Evolutionary conservation across 2,113 vertebrate species (phyloP).

Genomic region (Pelusios castaneus): DNA sequence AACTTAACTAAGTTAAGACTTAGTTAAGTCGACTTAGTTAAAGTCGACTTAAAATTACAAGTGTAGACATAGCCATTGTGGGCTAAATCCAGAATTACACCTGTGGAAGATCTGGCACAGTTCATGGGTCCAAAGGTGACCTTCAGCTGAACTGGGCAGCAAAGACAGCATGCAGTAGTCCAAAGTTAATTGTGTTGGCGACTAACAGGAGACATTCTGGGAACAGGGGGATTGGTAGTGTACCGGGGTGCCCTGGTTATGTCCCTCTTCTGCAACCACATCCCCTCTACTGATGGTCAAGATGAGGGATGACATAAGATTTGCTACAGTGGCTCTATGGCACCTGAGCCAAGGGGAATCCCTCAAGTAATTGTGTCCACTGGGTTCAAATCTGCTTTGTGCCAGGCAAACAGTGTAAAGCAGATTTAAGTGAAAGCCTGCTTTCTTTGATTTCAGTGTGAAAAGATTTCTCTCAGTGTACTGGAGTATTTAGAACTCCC

Average conservation of each 20-base stretch:
- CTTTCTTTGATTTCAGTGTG: background rate
- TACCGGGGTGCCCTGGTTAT: background rate
- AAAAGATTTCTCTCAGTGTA: background rate
- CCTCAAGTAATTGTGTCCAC: background rate
- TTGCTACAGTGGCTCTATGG: background rate
- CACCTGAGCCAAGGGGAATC: background rate
- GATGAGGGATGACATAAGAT: rapidly evolving
- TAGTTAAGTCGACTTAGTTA: too few relatives aligned
- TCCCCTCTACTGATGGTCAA: background rate
- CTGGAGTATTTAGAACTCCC: background rate
- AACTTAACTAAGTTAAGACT: too few relatives aligned
- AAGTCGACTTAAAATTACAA: too few relatives aligned
- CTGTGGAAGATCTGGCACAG: background rate
- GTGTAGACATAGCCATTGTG: too few relatives aligned
- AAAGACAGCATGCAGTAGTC: rapidly evolving
- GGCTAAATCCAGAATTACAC: background rate
- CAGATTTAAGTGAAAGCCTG: background rate
- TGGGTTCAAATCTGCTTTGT: background rate
- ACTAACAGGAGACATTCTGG: background rate
- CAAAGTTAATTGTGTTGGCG: background rate
- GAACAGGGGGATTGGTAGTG: background rate
- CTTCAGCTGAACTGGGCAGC: rapidly evolving
- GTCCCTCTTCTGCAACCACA: background rate
- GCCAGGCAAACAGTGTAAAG: background rate
- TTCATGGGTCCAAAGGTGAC: background rate